A percentile compares a stretch with the other conserved stretches of the same genome.
Conservation (phyloP, 2,797 vertebrate species). For the Artibeus jamaicensis region DNA sequence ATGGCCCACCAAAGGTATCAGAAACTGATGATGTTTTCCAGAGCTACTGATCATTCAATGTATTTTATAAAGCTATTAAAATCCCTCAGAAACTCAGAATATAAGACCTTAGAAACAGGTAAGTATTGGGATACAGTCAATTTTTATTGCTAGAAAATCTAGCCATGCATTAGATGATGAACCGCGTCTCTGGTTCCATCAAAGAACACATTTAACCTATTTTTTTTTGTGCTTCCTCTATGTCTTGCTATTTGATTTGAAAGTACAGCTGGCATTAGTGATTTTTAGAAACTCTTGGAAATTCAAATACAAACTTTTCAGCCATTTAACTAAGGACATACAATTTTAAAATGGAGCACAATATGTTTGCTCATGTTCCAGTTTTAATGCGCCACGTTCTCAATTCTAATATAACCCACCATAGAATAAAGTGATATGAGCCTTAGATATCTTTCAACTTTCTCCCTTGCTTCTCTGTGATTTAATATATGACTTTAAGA, state of each 20-base stretch:
- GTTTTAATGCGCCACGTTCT: conserved; percentile 50
- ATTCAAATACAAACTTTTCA: conserved; percentile 54
- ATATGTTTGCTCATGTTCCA: conserved; percentile 10
- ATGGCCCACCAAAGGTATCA: background rate
- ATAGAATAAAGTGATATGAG: conserved; percentile 66
- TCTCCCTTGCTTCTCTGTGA: conserved; percentile 14
- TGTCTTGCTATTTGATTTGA: background rate
- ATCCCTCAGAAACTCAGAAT: conserved; percentile 45
- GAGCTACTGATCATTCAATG: conserved; percentile 26
- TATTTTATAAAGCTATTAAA: conserved; percentile 57
- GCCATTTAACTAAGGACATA: conserved; percentile 27
- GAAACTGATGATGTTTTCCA: conserved; percentile 14
- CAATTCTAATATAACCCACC: background rate
- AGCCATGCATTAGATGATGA: conserved; percentile 35
- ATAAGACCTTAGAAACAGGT: conserved; percentile 36
- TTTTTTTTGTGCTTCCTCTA: conserved; percentile 57
- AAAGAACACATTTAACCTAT: background rate
- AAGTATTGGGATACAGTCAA: conserved; percentile 14
- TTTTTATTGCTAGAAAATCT: conserved; percentile 54
- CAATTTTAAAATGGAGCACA: conserved; percentile 51
- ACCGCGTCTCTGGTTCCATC: background rate
- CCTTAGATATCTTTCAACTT: conserved; percentile 43
- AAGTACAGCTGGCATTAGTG: background rate
- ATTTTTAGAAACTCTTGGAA: conserved; percentile 37
- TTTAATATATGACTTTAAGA: conserved; percentile 45